Conservation (phyloP, 2,888 invertebrate genomes). For the Marronus borbonicus region DNA sequence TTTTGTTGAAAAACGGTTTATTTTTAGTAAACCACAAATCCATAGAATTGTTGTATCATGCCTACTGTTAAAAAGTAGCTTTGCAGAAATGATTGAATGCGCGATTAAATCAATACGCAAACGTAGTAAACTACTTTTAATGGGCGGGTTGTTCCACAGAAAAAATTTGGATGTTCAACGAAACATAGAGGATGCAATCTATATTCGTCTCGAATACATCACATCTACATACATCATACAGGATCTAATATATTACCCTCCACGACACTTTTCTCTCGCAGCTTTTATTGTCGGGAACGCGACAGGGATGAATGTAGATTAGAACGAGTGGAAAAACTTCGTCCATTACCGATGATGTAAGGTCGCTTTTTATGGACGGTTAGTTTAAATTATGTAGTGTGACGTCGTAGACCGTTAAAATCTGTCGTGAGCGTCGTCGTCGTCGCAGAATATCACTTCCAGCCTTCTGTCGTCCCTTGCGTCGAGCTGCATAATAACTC, state of each 20-base stretch:
- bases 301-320: slow-evolving; percentile 24
- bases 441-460: slow-evolving; percentile 10
- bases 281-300: slow-evolving; percentile 13
- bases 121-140: too few species aligned
- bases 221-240: too few species aligned
- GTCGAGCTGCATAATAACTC: slow-evolving; percentile 26
- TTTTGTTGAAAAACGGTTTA: too few species aligned
- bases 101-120: too few species aligned
- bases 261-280: background rate
- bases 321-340: slow-evolving; percentile 32
- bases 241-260: background rate
- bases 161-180: too few species aligned
- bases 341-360: slow-evolving; percentile 29
- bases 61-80: too few species aligned
- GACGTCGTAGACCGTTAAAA: slow-evolving; percentile 34
- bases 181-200: background rate
- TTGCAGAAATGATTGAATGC: too few species aligned
- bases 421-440: slow-evolving; percentile 20
- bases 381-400: slow-evolving; percentile 39
- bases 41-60: too few species aligned
- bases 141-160: too few species aligned
- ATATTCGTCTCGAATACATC: slow-evolving; percentile 9
- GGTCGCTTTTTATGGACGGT: slow-evolving; percentile 33
- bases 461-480: background rate
- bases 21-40: too few species aligned